These are phyloP conservation scores for Ips nitidus DNA, from an alignment of 1,140 invertebrate species.

Conservation along the genomic window DNA sequence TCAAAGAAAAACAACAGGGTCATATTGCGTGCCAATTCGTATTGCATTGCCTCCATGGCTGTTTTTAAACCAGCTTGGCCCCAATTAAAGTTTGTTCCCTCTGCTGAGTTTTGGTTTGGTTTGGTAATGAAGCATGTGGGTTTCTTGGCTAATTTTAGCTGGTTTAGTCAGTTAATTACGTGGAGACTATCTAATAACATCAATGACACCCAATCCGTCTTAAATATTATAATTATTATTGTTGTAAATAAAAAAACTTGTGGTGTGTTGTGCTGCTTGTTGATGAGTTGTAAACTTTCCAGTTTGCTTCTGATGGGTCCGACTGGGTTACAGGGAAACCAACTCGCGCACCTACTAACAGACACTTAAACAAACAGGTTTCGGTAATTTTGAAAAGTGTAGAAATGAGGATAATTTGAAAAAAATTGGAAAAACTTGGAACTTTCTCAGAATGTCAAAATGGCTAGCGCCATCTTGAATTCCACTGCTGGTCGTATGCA, in stretches of 20 bases:
- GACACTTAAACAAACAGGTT: slow-evolving; percentile 6
- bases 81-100: not conserved
- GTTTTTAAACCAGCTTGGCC: not conserved
- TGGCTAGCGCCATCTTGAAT: slow-evolving; percentile 50
- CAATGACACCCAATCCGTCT: not conserved
- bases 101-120: not conserved
- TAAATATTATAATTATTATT: not conserved
- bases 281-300: slow-evolving; percentile 34
- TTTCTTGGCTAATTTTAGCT: not conserved
- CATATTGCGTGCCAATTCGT: slow-evolving; percentile 90
- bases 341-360: slow-evolving; percentile 1
- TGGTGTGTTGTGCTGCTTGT: slow-evolving; percentile 7
- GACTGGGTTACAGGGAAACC: not conserved
- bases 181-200: not conserved
- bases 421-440: slow-evolving; percentile 39
- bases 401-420: slow-evolving; percentile 40
- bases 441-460: slow-evolving; percentile 46
- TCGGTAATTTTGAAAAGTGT: slow-evolving; percentile 28
- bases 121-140: not conserved
- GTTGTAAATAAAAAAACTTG: slow-evolving; percentile 20
- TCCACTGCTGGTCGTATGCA: slow-evolving; percentile 22
- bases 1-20: slow-evolving; percentile 96
- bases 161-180: not conserved
- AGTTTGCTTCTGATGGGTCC: not conserved
- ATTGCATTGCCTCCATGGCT: slow-evolving; percentile 87